Evolutionary conservation across 2,888 invertebrate genomes (phyloP).

Genomic region (Rhamnusium bicolor): DNA sequence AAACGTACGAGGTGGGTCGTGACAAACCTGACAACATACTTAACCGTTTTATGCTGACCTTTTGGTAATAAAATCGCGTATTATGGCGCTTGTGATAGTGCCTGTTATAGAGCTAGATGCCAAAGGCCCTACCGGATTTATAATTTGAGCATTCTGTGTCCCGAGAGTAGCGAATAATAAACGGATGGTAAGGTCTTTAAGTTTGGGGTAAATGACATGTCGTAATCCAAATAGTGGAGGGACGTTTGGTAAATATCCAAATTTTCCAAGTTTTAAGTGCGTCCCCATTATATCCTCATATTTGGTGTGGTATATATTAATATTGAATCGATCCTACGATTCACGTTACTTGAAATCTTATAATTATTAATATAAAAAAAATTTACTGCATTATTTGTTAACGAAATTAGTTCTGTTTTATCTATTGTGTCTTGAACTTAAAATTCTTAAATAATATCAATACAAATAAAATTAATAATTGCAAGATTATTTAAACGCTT

Average conservation of each 20-base stretch:
- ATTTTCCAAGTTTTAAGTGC: neutral
- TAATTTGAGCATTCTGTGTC: slow-evolving; percentile 10
- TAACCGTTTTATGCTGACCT: slow-evolving; percentile 10
- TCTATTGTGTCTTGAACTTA: too few species aligned
- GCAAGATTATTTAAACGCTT: too few species aligned
- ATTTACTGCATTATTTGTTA: too few species aligned
- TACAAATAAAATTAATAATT: too few species aligned
- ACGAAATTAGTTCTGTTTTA: too few species aligned
- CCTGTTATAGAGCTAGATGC: slow-evolving; percentile 13
- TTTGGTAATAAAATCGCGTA: slow-evolving; percentile 12
- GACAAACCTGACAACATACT: slow-evolving; percentile 21
- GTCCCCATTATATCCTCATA: neutral
- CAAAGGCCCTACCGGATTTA: slow-evolving; percentile 23
- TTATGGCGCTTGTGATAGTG: slow-evolving; percentile 13
- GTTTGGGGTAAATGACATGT: slow-evolving; percentile 13
- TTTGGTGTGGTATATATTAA: neutral
- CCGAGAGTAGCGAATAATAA: slow-evolving; percentile 11
- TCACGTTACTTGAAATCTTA: too few species aligned
- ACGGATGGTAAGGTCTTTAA: neutral
- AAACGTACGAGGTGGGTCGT: slow-evolving; percentile 17
- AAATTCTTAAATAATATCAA: too few species aligned
- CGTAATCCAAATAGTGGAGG: neutral
- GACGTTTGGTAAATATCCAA: neutral
- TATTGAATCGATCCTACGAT: too few species aligned
- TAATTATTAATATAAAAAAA: too few species aligned